Conservation (phyloP, 2,113 vertebrate species). For the Cryptomyrus ogoouensis region DNA sequence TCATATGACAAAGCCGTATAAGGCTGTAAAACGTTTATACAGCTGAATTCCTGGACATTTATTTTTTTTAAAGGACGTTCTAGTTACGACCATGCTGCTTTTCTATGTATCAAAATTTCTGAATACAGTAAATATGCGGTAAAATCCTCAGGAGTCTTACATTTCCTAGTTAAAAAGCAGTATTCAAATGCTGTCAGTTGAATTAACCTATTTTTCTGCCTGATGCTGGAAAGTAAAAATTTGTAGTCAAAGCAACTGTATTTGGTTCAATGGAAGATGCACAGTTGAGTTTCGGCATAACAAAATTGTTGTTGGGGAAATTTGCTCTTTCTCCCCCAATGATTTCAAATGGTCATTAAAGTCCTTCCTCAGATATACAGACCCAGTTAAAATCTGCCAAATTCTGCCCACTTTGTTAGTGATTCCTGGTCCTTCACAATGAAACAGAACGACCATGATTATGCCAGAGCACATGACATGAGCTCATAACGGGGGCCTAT, state of each 20-base stretch:
- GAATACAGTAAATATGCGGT: neutral
- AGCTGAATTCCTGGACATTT: neutral
- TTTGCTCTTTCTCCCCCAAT: neutral
- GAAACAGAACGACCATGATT: neutral
- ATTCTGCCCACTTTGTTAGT: neutral
- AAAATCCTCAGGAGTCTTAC: neutral
- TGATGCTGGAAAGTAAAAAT: no score
- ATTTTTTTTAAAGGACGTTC: neutral
- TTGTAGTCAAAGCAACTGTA: neutral
- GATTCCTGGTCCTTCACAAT: neutral
- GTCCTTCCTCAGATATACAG: neutral
- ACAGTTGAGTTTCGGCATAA: neutral
- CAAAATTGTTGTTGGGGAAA: neutral
- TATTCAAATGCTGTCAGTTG: neutral
- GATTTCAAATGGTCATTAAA: neutral
- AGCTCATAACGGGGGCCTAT: conserved; percentile 2
- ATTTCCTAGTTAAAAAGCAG: neutral
- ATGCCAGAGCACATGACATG: neutral
- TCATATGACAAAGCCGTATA: neutral
- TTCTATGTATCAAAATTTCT: neutral
- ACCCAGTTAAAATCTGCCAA: neutral
- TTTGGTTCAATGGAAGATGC: neutral
- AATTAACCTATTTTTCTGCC: neutral
- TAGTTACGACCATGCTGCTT: neutral
- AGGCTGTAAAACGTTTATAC: neutral